A percentile compares a stretch with the other conserved stretches of the same genome.
phyloP scores from a whole-genome alignment of 2,888 invertebrate species.

The Conus canariensis region DNA sequence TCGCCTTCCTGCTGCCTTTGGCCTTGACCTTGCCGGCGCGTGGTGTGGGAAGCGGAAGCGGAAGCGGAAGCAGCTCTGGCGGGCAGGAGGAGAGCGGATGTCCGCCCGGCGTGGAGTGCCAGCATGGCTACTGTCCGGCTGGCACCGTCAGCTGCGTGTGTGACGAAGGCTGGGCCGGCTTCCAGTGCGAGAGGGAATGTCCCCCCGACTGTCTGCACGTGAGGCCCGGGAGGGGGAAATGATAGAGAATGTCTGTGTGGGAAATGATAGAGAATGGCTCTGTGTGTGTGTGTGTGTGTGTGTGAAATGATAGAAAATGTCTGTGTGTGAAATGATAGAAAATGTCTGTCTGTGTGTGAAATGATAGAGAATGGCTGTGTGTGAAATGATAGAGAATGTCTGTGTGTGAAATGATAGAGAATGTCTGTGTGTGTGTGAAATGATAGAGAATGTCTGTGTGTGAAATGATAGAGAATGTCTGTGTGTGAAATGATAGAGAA shows the following conservation, averaged over 20 bases:
- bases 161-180: conserved; percentile 38
- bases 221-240: neutral
- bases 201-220: conserved; percentile 19
- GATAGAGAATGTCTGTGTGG: neutral
- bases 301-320: too few species aligned
- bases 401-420: too few species aligned
- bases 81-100: conserved; percentile 8
- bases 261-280: too few species aligned
- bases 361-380: too few species aligned
- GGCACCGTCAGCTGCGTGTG: conserved; percentile 38
- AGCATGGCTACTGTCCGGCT: conserved; percentile 31
- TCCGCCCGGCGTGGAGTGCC: neutral
- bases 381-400: too few species aligned
- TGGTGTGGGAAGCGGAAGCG: neutral
- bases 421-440: too few species aligned
- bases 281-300: neutral
- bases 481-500: too few species aligned
- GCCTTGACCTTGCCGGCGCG: neutral
- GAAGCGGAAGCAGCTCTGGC: neutral
- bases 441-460: too few species aligned
- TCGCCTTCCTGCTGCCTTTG: neutral
- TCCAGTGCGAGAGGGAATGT: conserved; percentile 36
- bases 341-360: too few species aligned
- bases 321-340: too few species aligned
- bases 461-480: too few species aligned